Conservation (phyloP, 1,140 invertebrate genomes). For the Plectrocnemia conspersa region DNA sequence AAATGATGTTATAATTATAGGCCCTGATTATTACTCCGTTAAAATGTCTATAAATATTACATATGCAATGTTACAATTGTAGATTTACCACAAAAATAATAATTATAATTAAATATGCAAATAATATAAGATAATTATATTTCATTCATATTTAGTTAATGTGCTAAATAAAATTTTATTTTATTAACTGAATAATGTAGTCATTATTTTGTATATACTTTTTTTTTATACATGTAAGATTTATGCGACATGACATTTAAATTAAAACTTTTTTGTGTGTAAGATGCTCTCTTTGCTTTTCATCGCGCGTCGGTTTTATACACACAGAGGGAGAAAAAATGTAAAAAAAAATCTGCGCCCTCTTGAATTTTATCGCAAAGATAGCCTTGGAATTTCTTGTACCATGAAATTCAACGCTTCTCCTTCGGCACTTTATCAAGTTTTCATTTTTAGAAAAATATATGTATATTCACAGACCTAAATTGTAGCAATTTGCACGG, state of each 20-base stretch:
- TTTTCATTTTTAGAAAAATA: slow-evolving; percentile 14
- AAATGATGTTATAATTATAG: no score
- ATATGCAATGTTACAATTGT: no score
- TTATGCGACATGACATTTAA: slow-evolving; percentile 13
- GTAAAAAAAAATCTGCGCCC: slow-evolving; percentile 1
- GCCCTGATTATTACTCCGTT: no score
- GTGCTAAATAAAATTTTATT: no score
- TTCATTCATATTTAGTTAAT: no score
- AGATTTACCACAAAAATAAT: no score
- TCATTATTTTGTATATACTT: no score
- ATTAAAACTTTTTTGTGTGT: slow-evolving; percentile 17
- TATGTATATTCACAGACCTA: not conserved
- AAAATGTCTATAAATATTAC: no score
- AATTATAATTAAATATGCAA: no score
- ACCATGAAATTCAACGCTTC: slow-evolving; percentile 13
- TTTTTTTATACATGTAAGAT: no score
- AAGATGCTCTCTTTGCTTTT: not conserved
- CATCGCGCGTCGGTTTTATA: not conserved
- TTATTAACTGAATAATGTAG: no score
- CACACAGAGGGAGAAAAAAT: not conserved
- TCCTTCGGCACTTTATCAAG: slow-evolving; percentile 16
- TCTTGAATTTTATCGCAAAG: slow-evolving; percentile 9
- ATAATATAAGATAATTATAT: no score
- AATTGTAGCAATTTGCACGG: slow-evolving; percentile 8
- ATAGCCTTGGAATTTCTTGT: not conserved